These are phyloP conservation scores for Thymelicus acteon DNA, from an alignment of 2,888 invertebrate species.

Conservation along the genomic window DNA sequence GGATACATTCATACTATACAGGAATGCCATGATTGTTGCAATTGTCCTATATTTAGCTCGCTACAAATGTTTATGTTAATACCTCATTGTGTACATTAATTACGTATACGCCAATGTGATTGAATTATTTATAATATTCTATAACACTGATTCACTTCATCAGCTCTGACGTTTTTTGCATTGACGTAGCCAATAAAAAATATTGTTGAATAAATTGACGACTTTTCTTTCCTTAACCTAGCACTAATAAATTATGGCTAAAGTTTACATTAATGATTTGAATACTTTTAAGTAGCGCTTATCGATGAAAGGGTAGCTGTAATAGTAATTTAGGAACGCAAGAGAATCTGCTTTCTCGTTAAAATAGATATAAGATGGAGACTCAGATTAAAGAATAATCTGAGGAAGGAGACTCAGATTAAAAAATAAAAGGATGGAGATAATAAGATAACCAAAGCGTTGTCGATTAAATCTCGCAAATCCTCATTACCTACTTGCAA, in stretches of 20 bases:
- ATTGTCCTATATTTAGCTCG: constrained; percentile 57
- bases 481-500: too few species aligned
- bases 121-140: constrained; percentile 41
- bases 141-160: constrained; percentile 28
- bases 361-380: too few species aligned
- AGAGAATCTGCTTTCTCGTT: too few species aligned
- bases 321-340: too few species aligned
- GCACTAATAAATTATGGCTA: neutral
- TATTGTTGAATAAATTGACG: neutral
- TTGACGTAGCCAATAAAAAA: constrained; percentile 14
- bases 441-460: too few species aligned
- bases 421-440: too few species aligned
- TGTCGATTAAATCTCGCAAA: too few species aligned
- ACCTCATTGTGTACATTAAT: constrained; percentile 43
- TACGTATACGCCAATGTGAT: constrained; percentile 30
- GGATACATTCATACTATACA: constrained; percentile 33
- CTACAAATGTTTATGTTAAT: constrained; percentile 50
- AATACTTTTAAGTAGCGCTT: neutral
- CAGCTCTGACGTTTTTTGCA: constrained; percentile 1
- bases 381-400: too few species aligned
- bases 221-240: neutral
- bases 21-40: constrained; percentile 47
- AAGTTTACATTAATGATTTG: neutral
- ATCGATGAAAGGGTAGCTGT: too few species aligned
- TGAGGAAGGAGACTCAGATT: too few species aligned